phyloP scores from a whole-genome alignment of 2,113 vertebrate species.

The Eonycteris spelaea region DNA sequence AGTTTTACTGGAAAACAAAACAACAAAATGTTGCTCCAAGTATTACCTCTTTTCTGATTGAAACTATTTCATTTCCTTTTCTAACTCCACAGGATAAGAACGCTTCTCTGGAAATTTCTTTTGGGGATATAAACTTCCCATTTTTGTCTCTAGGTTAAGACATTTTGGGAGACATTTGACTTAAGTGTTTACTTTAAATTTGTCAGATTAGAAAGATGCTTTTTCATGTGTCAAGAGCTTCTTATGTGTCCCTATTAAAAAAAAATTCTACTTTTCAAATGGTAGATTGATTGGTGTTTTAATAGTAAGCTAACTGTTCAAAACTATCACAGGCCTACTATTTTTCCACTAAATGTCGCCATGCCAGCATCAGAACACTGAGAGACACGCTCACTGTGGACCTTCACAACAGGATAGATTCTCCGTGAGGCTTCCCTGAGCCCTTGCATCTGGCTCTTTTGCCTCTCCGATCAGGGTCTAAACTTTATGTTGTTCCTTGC shows the following conservation, averaged over 20 bases:
- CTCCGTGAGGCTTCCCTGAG: background rate
- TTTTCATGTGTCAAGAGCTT: slow-evolving; percentile 34
- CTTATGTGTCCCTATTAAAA: background rate
- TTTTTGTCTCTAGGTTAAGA: slow-evolving; percentile 34
- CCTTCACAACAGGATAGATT: background rate
- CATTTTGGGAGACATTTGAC: slow-evolving; percentile 25
- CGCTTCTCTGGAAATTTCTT: slow-evolving; percentile 16
- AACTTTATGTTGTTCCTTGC: background rate
- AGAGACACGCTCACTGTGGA: background rate
- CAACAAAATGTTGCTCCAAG: background rate
- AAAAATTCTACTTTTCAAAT: slow-evolving; percentile 28
- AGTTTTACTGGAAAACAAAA: slow-evolving; percentile 34
- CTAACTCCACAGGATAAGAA: background rate
- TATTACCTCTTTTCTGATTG: background rate
- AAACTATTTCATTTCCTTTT: slow-evolving; percentile 41
- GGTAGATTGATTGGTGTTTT: slow-evolving; percentile 34
- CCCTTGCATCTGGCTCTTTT: background rate
- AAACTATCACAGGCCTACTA: background rate
- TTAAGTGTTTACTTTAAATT: slow-evolving; percentile 38
- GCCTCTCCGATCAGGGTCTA: background rate
- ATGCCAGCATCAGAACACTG: background rate
- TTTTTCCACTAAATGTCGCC: background rate
- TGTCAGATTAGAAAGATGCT: slow-evolving; percentile 46
- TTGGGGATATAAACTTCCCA: background rate
- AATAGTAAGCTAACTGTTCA: slow-evolving; percentile 36